Conservation (phyloP, 2,113 vertebrate species). For the Tapirus terrestris region DNA sequence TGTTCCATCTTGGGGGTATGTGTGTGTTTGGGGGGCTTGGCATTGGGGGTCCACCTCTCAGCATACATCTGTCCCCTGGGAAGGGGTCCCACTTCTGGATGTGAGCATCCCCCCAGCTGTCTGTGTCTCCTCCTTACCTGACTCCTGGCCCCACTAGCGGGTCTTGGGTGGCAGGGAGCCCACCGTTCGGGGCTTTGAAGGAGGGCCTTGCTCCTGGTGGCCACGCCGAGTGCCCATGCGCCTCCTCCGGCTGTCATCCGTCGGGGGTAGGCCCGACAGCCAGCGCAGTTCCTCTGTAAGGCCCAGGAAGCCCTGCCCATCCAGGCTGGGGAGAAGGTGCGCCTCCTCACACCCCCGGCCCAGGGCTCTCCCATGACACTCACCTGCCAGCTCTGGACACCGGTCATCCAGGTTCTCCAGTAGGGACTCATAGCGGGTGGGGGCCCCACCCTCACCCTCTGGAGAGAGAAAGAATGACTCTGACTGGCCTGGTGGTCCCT, state of each 20-base stretch:
- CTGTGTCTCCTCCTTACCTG: neutral
- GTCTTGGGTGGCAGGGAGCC: constrained; percentile 25
- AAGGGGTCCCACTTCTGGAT: neutral
- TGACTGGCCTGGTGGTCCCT: neutral
- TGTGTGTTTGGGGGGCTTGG: too few relatives aligned
- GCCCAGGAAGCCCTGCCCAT: neutral
- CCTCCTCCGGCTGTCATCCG: neutral
- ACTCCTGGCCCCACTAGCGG: neutral
- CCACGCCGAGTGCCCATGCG: neutral
- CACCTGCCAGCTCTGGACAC: constrained; percentile 73
- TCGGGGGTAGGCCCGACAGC: neutral
- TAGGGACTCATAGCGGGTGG: constrained; percentile 70
- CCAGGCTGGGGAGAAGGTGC: neutral
- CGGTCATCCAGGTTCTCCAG: constrained; percentile 74
- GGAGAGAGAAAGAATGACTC: neutral
- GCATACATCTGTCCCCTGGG: neutral
- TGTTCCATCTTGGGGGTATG: too few relatives aligned
- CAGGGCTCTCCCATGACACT: neutral
- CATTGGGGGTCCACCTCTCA: neutral
- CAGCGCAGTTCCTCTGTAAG: constrained; percentile 58
- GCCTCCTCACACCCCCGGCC: neutral
- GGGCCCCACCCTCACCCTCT: constrained; percentile 62
- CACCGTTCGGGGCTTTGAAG: neutral
- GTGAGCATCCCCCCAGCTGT: neutral
- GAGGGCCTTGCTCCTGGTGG: constrained; percentile 4